Conservation (phyloP, 2,797 vertebrate species). For the Microctenopoma stevenorrisi region DNA sequence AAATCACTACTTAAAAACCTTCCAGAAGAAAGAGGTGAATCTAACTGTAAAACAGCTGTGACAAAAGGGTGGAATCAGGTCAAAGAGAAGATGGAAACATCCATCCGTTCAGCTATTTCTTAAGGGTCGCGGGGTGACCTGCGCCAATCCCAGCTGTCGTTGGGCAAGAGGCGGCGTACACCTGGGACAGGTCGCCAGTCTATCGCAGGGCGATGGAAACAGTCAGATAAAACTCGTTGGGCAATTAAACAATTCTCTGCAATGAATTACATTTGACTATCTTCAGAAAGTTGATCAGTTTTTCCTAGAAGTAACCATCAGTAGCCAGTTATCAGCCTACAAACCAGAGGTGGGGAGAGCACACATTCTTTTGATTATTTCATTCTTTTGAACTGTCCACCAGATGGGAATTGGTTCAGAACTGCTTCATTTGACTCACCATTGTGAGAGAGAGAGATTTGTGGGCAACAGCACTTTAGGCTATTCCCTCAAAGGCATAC, state of each 20-base stretch:
- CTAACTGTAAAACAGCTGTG: slow-evolving; percentile 13
- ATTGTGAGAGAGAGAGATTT: slow-evolving; percentile 42
- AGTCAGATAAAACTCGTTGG: no score
- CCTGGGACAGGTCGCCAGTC: no score
- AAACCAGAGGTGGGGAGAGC: slow-evolving; percentile 1
- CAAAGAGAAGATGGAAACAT: background rate
- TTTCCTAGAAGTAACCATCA: background rate
- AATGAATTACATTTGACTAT: slow-evolving; percentile 4
- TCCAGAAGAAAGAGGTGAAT: slow-evolving; percentile 46
- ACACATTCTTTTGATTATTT: slow-evolving; percentile 25
- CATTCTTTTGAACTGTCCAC: slow-evolving; percentile 34
- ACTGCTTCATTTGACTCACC: slow-evolving; percentile 37
- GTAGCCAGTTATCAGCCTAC: background rate
- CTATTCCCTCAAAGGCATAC: slow-evolving; percentile 52
- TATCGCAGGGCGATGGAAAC: no score
- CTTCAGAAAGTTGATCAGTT: slow-evolving; percentile 11
- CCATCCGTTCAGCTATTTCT: no score
- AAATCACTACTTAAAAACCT: background rate
- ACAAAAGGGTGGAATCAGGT: slow-evolving; percentile 3
- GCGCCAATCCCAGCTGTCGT: no score
- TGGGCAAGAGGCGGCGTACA: no score
- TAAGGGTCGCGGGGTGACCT: no score
- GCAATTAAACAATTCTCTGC: slow-evolving; percentile 1
- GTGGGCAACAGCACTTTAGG: slow-evolving; percentile 54
- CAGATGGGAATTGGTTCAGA: slow-evolving; percentile 38